Evolutionary conservation across 92 coral and sea anemone genomes (phyloP).

Genomic region (Actinernus sp.): DNA sequence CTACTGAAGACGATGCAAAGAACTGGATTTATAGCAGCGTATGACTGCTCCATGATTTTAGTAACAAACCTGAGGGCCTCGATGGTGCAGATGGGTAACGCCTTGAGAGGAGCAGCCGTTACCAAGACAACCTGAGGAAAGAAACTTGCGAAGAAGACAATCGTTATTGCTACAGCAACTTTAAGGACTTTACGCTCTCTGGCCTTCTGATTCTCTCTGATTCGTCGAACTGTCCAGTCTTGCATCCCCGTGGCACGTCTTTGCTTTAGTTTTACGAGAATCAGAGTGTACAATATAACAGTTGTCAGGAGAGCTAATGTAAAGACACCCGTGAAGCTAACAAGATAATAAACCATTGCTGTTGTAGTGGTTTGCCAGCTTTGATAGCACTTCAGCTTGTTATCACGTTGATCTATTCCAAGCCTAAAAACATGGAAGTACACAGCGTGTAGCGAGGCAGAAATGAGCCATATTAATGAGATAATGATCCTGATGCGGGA

Average conservation of each 20-base stretch:
- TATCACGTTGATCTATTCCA: neutral
- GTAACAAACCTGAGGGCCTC: conserved; percentile 32
- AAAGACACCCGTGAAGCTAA: conserved; percentile 22
- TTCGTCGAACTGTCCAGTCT: neutral
- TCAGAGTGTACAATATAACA: conserved; percentile 12
- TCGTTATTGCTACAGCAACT: conserved; percentile 34
- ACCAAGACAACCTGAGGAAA: conserved; percentile 39
- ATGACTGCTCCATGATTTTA: conserved; percentile 42
- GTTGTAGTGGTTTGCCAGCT: conserved; percentile 9
- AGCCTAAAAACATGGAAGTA: conserved; percentile 22
- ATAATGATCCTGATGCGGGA: conserved; percentile 3
- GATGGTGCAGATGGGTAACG: conserved; percentile 13
- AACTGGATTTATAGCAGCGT: conserved; percentile 32
- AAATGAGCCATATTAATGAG: conserved; percentile 17
- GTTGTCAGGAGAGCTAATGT: conserved; percentile 17
- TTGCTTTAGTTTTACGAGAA: conserved; percentile 17
- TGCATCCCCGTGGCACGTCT: conserved; percentile 2
- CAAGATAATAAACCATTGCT: conserved; percentile 20
- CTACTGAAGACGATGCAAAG: conserved; percentile 31
- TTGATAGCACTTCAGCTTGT: conserved; percentile 12
- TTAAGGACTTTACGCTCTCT: conserved; percentile 32
- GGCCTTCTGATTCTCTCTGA: conserved; percentile 26
- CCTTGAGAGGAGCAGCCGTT: conserved; percentile 19
- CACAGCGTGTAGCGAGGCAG: conserved; percentile 15
- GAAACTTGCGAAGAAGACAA: conserved; percentile 42